phyloP scores from a whole-genome alignment of 2,113 vertebrate genomes.

The Mungos mungo region DNA sequence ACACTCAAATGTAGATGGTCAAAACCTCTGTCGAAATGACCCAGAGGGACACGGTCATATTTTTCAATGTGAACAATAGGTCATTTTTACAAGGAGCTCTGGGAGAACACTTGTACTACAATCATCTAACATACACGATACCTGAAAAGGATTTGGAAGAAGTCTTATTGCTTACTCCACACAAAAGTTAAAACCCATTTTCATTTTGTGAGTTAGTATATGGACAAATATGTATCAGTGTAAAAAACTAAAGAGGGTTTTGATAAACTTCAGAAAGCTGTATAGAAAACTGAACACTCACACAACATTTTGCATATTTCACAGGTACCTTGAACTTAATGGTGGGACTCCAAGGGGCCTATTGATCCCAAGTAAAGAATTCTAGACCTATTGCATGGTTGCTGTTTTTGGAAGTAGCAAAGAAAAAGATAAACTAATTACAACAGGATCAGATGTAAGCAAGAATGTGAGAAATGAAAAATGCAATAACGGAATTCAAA shows the following conservation, averaged over 20 bases:
- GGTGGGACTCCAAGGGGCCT: not conserved
- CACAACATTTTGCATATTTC: not conserved
- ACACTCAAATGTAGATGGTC: not conserved
- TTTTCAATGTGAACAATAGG: not conserved
- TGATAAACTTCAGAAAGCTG: not conserved
- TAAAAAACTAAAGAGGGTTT: not conserved
- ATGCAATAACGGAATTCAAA: not conserved
- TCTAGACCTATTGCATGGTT: not conserved
- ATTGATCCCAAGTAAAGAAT: not conserved
- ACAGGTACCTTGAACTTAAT: not conserved
- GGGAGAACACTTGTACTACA: not conserved
- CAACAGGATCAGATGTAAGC: not conserved
- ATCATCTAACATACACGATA: not conserved
- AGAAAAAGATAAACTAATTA: not conserved
- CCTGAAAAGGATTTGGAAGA: not conserved
- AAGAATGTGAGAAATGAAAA: slow-evolving; percentile 13
- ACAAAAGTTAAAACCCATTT: not conserved
- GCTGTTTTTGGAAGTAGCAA: not conserved
- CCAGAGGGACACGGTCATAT: not conserved
- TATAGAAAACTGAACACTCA: not conserved
- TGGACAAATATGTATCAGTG: not conserved
- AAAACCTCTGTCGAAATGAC: not conserved
- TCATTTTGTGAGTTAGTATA: not conserved
- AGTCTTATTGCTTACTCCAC: not conserved
- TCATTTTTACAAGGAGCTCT: not conserved